A percentile compares a stretch with the other conserved stretches of the same genome.
These are phyloP conservation scores for Stenopsyche tienmushanensis DNA, from an alignment of 1,140 invertebrate species.

Conservation along the genomic window DNA sequence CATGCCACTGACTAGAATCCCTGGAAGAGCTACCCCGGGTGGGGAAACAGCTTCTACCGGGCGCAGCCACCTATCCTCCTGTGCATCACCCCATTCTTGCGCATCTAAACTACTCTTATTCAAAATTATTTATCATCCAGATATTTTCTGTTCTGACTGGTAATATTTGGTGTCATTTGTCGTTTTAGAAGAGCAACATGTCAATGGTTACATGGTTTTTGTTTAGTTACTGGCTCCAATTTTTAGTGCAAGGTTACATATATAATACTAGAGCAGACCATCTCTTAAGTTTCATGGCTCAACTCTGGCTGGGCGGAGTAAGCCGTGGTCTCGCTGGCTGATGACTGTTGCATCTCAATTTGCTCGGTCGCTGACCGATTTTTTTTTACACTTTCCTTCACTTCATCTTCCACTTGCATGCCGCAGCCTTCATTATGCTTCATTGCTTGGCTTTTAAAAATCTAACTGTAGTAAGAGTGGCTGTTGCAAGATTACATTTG, in stretches of 20 bases:
- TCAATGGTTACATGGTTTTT: slow-evolving; percentile 30
- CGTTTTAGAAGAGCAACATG: slow-evolving; percentile 28
- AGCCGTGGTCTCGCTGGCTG: slow-evolving; percentile 33
- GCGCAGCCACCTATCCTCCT: slow-evolving; percentile 3
- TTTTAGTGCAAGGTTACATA: slow-evolving; percentile 35
- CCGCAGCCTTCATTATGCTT: slow-evolving; percentile 22
- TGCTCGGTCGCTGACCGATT: slow-evolving; percentile 20
- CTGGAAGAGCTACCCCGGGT: background rate
- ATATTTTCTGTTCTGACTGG: slow-evolving; percentile 26
- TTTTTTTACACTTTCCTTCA: slow-evolving; percentile 17
- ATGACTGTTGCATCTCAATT: slow-evolving; percentile 31
- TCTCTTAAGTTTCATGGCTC: slow-evolving; percentile 43
- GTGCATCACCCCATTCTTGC: slow-evolving; percentile 27
- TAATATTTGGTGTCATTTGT: slow-evolving; percentile 25
- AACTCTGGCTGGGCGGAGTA: slow-evolving; percentile 41
- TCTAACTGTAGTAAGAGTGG: slow-evolving; percentile 26
- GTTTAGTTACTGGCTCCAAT: slow-evolving; percentile 34
- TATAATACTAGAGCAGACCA: slow-evolving; percentile 41
- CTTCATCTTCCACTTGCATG: slow-evolving; percentile 30
- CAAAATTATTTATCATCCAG: slow-evolving; percentile 13
- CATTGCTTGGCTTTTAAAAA: slow-evolving; percentile 19
- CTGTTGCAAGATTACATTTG: slow-evolving; percentile 29
- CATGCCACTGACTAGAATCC: slow-evolving; percentile 29
- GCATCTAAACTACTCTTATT: slow-evolving; percentile 18
- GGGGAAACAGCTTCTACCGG: background rate